Base-by-base conservation (phyloP, 2,888 invertebrate genomes). In the Drosophila rellima region DNA sequence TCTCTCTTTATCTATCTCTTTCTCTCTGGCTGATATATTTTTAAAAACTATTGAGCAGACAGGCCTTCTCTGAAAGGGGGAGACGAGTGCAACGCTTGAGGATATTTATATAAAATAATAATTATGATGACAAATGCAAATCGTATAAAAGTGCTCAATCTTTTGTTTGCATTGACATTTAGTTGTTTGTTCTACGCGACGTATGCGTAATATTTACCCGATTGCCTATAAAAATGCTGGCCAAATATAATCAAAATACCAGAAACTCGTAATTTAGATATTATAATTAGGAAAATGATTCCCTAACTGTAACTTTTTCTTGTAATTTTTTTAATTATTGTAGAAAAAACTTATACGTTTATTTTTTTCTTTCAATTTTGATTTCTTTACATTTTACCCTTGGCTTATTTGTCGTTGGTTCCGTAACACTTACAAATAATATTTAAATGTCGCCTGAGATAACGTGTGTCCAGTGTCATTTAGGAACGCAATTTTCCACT, bases 51-150 rank as follows among this genome's bases (percentile, higher is more conserved):
- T 13, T 44, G 47, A 39, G 52, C 67, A 52, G 33, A 33, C 69
- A 56, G 31, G 15, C 35, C 37, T 20, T 8, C 26, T 40, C 17
- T 40, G 15, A 42, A n/a, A 23, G 17, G 18, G 40, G 15, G 18
- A 40, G 40, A 18, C 31, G 45, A 17, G 37, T 45, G 60, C 31
- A 51, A 18, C 18, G 40, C 40, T 50, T 64, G 39, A 39, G 52
- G 50, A 33, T 50, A 45, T 48, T 69, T 68, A 45, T 35, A 57
- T 68, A 54, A 37, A 57, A 50, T 40, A 64, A 72, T 83, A 86
- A 89, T 89, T 89, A 82, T 84, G 82, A 88, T 71, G 85, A 88
- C 80, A 89, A 85, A 85, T 88, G 68, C 59, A 61, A 61, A 68
- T 37, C 26, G 52, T 40, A 48, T 45, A 39, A 74, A 68, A 62